Conservation (phyloP, 2,797 vertebrate genomes). For the Gouania willdenowi region DNA sequence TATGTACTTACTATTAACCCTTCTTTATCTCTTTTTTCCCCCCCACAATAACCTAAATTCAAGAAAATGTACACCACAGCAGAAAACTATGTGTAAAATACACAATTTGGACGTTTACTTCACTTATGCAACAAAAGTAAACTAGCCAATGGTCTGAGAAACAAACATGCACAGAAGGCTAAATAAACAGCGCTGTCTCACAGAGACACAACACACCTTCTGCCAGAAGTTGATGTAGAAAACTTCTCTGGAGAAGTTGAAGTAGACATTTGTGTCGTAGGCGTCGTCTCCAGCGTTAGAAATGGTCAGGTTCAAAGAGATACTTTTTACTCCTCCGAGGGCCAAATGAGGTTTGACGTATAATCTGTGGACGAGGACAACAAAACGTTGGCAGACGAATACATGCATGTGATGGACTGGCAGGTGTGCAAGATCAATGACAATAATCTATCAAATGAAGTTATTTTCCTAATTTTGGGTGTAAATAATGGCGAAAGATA, state of each 20-base stretch:
- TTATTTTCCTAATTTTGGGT: no score
- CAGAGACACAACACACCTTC: conserved; percentile 82
- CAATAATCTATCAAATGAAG: no score
- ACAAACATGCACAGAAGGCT: conserved; percentile 25
- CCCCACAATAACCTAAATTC: conserved; percentile 14
- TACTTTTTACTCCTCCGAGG: conserved; percentile 90
- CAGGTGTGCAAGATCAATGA: no score
- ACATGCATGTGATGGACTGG: no score
- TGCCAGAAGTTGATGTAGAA: conserved; percentile 99
- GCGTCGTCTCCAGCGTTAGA: conserved; percentile 92
- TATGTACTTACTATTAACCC: conserved; percentile 37
- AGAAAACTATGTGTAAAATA: background rate
- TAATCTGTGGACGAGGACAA: no score
- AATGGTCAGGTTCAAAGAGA: conserved; percentile 91
- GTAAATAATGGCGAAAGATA: no score
- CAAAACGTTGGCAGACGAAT: no score
- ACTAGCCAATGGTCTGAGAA: conserved; percentile 3
- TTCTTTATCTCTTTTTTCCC: conserved; percentile 23
- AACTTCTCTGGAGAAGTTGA: conserved; percentile 93
- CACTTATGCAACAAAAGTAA: background rate
- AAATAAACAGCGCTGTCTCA: conserved; percentile 33
- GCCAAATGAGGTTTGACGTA: conserved; percentile 81
- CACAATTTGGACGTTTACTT: background rate
- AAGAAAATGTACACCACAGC: conserved; percentile 9
- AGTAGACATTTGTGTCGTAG: conserved; percentile 94